These are phyloP conservation scores for Bombyx huttoni DNA, from an alignment of 2,888 invertebrate genomes.

Conservation along the genomic window DNA sequence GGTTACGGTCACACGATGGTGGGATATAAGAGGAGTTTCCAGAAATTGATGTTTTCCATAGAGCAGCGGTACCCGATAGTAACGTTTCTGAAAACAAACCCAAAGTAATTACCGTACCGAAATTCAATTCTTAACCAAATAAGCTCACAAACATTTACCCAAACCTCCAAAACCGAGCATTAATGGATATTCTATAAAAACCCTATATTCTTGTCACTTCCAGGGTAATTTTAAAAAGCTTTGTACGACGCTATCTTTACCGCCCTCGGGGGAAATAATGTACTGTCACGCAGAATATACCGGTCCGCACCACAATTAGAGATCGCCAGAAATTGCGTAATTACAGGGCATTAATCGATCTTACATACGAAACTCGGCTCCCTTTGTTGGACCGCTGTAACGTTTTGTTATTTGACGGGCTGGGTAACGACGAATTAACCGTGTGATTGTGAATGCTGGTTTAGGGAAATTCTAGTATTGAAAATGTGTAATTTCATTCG, in stretches of 20 bases:
- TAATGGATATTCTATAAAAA: too few species aligned
- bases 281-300: slow-evolving; percentile 69
- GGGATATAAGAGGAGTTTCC: too few species aligned
- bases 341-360: slow-evolving; percentile 67
- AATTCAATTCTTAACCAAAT: too few species aligned
- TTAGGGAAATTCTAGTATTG: neutral
- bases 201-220: slow-evolving; percentile 12
- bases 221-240: slow-evolving; percentile 30
- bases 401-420: neutral
- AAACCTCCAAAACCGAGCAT: too few species aligned
- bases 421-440: slow-evolving; percentile 11
- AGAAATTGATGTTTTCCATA: too few species aligned
- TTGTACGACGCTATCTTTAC: slow-evolving; percentile 61
- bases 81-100: too few species aligned
- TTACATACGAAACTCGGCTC: slow-evolving; percentile 38
- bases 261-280: slow-evolving; percentile 67
- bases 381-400: slow-evolving; percentile 29
- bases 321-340: slow-evolving; percentile 71
- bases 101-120: too few species aligned
- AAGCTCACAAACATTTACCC: too few species aligned
- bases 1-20: too few species aligned
- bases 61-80: too few species aligned
- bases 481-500: neutral
- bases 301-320: slow-evolving; percentile 64
- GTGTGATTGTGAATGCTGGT: neutral